Percentiles rank a stretch among this genome's conserved stretches.
Conservation (phyloP, 2,113 vertebrate genomes). For the Aythya baeri region DNA sequence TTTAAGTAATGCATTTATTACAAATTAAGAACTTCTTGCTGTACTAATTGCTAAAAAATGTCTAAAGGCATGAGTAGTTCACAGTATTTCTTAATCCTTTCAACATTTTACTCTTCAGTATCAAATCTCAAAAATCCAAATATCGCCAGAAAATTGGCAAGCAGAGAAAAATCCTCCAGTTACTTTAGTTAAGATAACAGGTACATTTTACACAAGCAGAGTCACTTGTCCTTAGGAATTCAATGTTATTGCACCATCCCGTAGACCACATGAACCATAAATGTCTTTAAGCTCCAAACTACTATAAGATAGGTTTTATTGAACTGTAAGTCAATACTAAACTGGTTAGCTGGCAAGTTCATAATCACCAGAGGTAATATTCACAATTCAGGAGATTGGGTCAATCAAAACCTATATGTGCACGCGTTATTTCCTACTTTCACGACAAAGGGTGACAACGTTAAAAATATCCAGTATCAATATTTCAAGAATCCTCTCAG, state of each 20-base stretch:
- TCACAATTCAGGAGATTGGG: slow-evolving; percentile 8
- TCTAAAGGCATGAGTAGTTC: not conserved
- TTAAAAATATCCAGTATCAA: not conserved
- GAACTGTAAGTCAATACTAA: slow-evolving; percentile 53
- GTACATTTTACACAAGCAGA: not conserved
- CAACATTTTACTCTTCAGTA: not conserved
- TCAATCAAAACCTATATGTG: not conserved
- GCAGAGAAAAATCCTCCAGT: not conserved
- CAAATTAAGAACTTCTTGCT: not conserved
- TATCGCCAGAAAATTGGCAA: not conserved
- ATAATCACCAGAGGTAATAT: slow-evolving; percentile 60
- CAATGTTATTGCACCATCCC: not conserved
- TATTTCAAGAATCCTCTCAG: not conserved
- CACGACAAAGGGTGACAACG: not conserved
- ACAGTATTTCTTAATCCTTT: not conserved
- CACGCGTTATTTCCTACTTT: not conserved
- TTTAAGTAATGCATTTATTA: not conserved
- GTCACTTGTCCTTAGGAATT: not conserved
- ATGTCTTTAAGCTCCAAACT: not conserved
- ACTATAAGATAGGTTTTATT: slow-evolving; percentile 25
- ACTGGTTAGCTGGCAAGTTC: slow-evolving; percentile 51
- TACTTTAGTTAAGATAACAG: not conserved
- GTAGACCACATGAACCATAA: slow-evolving; percentile 13
- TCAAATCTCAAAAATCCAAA: not conserved
- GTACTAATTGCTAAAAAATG: not conserved